Conservation (phyloP, 2,888 invertebrate species). For the Pasiphila rectangulata region DNA sequence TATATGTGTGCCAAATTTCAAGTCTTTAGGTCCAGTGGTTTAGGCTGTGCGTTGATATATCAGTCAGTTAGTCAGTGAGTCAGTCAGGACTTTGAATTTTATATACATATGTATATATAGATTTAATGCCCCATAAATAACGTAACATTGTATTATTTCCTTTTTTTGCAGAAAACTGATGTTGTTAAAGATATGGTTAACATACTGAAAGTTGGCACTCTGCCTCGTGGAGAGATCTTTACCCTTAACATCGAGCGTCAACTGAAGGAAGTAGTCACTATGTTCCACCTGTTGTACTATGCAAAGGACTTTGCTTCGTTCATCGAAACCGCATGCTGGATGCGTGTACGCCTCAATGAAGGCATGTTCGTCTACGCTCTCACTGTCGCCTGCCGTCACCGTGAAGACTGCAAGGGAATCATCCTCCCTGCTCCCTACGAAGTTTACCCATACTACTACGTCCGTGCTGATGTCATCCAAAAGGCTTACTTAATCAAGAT, state of each 20-base stretch:
- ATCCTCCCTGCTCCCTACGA: slow-evolving; percentile 80
- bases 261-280: slow-evolving; percentile 70
- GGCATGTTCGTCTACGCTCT: slow-evolving; percentile 81
- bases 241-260: slow-evolving; percentile 73
- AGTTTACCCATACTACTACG: slow-evolving; percentile 84
- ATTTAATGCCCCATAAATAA: no score
- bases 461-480: slow-evolving; percentile 83
- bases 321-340: slow-evolving; percentile 74
- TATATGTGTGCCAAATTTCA: no score
- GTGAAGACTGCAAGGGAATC: slow-evolving; percentile 72
- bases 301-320: slow-evolving; percentile 77
- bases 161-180: slow-evolving; percentile 69
- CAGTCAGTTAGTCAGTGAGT: no score
- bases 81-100: no score
- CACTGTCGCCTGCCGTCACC: slow-evolving; percentile 75
- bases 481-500: slow-evolving; percentile 76
- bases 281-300: slow-evolving; percentile 78
- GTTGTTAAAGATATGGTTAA: slow-evolving; percentile 80
- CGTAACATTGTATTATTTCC: background rate
- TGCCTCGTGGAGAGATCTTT: slow-evolving; percentile 80
- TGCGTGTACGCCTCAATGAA: slow-evolving; percentile 76
- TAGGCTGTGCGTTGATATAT: no score
- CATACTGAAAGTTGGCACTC: slow-evolving; percentile 72
- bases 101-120: no score
- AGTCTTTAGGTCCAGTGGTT: no score